phyloP scores from a whole-genome alignment of 2,888 invertebrate genomes.

The Luperina testacea region DNA sequence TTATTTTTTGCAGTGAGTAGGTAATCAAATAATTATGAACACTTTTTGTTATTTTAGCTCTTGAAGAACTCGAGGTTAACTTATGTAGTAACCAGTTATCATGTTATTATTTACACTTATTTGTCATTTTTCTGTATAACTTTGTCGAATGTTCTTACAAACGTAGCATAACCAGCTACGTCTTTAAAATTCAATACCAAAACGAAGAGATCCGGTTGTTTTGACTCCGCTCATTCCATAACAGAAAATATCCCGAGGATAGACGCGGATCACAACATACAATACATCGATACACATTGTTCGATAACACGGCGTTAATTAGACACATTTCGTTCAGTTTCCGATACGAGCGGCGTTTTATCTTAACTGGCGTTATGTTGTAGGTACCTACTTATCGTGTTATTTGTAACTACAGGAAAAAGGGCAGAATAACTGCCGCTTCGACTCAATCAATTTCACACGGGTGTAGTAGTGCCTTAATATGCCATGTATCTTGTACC shows the following conservation, averaged over 20 bases:
- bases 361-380: constrained; percentile 29
- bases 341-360: constrained; percentile 44
- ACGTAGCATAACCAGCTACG: not conserved
- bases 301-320: constrained; percentile 55
- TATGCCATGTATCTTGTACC: constrained; percentile 39
- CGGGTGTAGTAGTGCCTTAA: constrained; percentile 43
- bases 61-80: not conserved
- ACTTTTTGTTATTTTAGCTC: not conserved
- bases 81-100: not conserved
- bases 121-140: not conserved
- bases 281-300: constrained; percentile 28
- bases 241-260: constrained; percentile 44
- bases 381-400: constrained; percentile 15
- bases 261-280: constrained; percentile 27
- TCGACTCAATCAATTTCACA: constrained; percentile 45
- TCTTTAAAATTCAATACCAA: constrained; percentile 7
- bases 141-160: not conserved
- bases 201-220: constrained; percentile 12
- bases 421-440: constrained; percentile 33
- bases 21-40: not conserved
- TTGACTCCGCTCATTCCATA: constrained; percentile 19
- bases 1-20: not conserved
- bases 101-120: not conserved
- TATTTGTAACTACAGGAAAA: constrained; percentile 52
- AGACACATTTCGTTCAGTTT: constrained; percentile 58